Base-by-base conservation (phyloP, 2,797 vertebrate genomes). In the Lophotriccus pileatus region DNA sequence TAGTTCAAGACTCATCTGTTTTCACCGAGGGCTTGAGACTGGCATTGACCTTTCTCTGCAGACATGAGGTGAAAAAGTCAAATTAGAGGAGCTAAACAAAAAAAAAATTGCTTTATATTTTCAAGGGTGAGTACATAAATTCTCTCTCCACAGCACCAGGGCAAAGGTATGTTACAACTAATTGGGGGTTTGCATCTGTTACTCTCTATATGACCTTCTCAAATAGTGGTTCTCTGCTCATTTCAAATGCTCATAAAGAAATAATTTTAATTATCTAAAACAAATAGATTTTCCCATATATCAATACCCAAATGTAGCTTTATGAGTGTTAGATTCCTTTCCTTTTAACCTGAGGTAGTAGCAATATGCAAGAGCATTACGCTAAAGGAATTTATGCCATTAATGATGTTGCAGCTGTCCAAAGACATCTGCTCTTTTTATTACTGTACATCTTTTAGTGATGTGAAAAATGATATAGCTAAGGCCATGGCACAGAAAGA, bases 361-460 rank as follows among this genome's bases (percentile, higher is more conserved):
- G 27, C 30, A 82, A 36, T 36, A 55, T 43, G 30, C 39, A 70
- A 52, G 37, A 79, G 41, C 41, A 60, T 41, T 24, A 41, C 47
- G 67, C 21, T 30, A 47, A 90, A 56, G 3, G 87, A 88, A 88
- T 78, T 63, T 76, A 62, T 63, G 22, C 17, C 50, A 34, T 70
- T 68, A 87, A 87, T 59, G 59, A 36, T 89, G 47, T 56, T 92
- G 80, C 88, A 95, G 49, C 67, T 92, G 88, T 82, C 88, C 55
- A 87, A 84, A 19, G 36, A 73, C 88, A 87, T 84, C 90, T 94
- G 74, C 63, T 94, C 32, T 52, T 92, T 84, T 91, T 77, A 89
- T 60, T 70, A 10, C 43, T 53, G 44, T 73, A 37, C 52, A 30
- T 89, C 30, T 73, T 88, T 72, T 59, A 58, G 28, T 37, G 32